Evolutionary conservation across 2,888 invertebrate genomes (phyloP).

Genomic region (Euproctis similis): DNA sequence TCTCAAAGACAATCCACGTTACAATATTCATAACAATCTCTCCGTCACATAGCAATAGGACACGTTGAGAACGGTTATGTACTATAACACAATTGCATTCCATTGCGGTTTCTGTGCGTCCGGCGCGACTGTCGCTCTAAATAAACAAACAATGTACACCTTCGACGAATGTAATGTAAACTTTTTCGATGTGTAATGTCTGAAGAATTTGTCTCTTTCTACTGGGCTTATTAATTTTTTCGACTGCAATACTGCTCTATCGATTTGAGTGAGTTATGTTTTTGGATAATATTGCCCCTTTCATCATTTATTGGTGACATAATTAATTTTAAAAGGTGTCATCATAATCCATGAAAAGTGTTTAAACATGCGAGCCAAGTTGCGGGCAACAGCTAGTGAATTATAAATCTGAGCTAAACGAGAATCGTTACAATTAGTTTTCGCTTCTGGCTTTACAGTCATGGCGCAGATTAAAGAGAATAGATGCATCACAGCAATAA

Average conservation of each 20-base stretch:
- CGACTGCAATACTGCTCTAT: no score
- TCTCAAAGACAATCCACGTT: constrained; percentile 2
- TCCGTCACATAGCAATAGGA: no score
- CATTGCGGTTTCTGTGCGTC: constrained; percentile 15
- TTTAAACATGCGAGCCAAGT: no score
- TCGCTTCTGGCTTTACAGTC: constrained; percentile 35
- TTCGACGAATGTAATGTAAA: constrained; percentile 22
- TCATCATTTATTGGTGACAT: no score
- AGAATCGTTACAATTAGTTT: constrained; percentile 30
- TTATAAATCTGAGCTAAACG: constrained; percentile 19
- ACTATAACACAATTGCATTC: constrained; percentile 20
- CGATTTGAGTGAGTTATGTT: no score
- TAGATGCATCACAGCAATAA: constrained; percentile 36
- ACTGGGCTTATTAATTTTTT: no score
- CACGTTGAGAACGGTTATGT: no score
- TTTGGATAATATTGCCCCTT: no score
- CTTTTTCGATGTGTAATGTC: constrained; percentile 14
- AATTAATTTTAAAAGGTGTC: no score
- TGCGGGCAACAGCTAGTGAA: no score
- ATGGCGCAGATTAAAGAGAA: constrained; percentile 40
- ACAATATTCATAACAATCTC: constrained; percentile 12
- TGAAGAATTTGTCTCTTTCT: constrained; percentile 15
- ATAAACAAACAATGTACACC: constrained; percentile 24
- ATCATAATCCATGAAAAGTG: no score
- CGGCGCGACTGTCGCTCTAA: constrained; percentile 10